phyloP scores from a whole-genome alignment of 2,797 vertebrate species.

The Avahi laniger region DNA sequence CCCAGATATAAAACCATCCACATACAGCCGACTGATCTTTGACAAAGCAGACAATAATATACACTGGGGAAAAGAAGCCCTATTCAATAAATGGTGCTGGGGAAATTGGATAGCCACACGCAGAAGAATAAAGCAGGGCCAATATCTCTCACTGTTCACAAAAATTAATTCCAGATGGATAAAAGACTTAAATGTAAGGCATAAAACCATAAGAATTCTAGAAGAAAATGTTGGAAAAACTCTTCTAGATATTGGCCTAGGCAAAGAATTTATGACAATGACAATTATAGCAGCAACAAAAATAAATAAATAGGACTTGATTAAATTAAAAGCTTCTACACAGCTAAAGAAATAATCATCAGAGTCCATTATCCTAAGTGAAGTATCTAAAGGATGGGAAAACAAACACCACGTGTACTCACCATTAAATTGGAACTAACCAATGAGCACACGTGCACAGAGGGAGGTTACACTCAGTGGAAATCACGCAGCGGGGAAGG shows the following conservation, averaged over 20 bases:
- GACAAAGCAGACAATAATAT: neutral
- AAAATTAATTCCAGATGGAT: neutral
- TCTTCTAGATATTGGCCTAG: neutral
- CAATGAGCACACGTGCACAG: neutral
- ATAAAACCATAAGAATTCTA: neutral
- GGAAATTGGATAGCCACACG: neutral
- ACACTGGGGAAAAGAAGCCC: neutral
- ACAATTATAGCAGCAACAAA: neutral
- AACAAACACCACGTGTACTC: neutral
- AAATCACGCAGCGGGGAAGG: neutral
- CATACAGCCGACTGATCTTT: neutral
- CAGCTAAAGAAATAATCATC: neutral
- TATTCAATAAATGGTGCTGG: neutral
- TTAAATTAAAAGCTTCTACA: neutral
- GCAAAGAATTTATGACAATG: neutral
- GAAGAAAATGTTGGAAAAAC: neutral
- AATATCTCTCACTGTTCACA: neutral
- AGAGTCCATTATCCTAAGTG: neutral
- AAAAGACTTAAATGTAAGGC: neutral
- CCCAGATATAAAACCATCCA: neutral
- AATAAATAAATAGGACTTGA: neutral
- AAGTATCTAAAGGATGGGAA: neutral
- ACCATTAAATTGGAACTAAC: neutral
- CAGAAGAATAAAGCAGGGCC: neutral
- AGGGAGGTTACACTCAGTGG: neutral